Base-by-base conservation (phyloP, 2,888 invertebrate genomes). In the Campoletis raptor region DNA sequence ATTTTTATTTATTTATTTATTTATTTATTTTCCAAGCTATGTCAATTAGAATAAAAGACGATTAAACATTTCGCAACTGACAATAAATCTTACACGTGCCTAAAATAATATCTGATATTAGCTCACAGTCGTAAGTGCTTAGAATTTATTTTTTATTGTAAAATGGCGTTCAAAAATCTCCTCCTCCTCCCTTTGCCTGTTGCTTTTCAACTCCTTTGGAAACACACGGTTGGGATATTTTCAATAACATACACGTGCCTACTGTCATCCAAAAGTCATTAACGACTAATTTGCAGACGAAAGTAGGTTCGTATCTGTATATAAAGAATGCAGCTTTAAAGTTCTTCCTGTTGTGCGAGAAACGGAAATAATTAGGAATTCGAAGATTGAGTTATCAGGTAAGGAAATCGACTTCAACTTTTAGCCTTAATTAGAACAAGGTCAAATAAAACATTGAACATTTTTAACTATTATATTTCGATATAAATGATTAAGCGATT, bases 261-360 rank as follows among this genome's bases (percentile, higher is more conserved):
- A 42, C 69, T 42, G 69, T 57, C 73, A 37, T 54, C 15, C 37
- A 15, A 36, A 54, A 52, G 73, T 52, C 73, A 15, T 54, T 54
- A 52, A 37, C 18, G 42, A 12, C 30, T 36, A 30, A 45, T 72
- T 61, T 61, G 15, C 61, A n/a, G 48, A 18, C 18, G 18, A 15
- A 30, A 30, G 61, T 30, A 24, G 1, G n/a, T 30, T 61, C 48
- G 48, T n/a, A 48, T 48, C 15, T 24, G 57, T 61, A 30, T 15
- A 61, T 5, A 30, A 61, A 30, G 30, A 30, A 30, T 61, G 61
- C 30, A 61, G 24, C 61, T 30, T 15, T 15, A 6, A 30, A 61
- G 61, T 61, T 61, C 30, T 61, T 61, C 30, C 61, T 61, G 30
- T 61, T 12, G 10, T 15, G 57, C 9, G 30, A 30, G 57, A 61